Evolutionary conservation across 2,888 invertebrate genomes (phyloP).

Genomic region (Pegoplata infirma): DNA sequence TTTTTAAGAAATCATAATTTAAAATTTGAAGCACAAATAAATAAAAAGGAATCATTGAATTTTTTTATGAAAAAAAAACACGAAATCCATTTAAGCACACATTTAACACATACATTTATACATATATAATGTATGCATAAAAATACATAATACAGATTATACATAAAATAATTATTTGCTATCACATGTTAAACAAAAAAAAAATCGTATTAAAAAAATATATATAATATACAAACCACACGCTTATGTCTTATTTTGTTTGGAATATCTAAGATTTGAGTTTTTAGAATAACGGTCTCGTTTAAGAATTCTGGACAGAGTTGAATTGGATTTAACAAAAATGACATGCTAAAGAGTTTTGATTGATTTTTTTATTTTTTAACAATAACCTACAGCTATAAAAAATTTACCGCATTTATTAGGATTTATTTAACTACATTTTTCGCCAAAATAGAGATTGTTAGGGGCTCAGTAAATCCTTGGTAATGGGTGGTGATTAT

Average conservation of each 20-base stretch:
- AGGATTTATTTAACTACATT: too few species aligned
- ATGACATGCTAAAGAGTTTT: too few species aligned
- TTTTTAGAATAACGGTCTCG: too few species aligned
- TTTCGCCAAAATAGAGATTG: too few species aligned
- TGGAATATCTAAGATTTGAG: neutral
- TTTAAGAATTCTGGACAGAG: too few species aligned
- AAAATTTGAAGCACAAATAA: conserved; percentile 25
- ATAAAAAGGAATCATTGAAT: neutral
- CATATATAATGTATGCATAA: neutral
- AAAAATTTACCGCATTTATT: too few species aligned
- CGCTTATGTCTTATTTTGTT: neutral
- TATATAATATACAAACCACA: conserved; percentile 7
- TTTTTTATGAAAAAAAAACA: conserved; percentile 18
- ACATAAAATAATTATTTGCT: conserved; percentile 2
- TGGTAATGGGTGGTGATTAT: too few species aligned
- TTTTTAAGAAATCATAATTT: conserved; percentile 18
- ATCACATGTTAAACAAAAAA: neutral
- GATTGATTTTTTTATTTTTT: too few species aligned
- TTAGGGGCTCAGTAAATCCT: too few species aligned
- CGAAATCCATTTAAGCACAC: conserved; percentile 2
- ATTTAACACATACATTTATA: neutral
- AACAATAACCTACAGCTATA: too few species aligned
- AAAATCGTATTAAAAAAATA: conserved; percentile 20
- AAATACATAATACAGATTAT: neutral
- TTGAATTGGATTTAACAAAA: too few species aligned